Evolutionary conservation across 2,888 invertebrate species (phyloP).

Genomic region (Eumerus sabulonum): DNA sequence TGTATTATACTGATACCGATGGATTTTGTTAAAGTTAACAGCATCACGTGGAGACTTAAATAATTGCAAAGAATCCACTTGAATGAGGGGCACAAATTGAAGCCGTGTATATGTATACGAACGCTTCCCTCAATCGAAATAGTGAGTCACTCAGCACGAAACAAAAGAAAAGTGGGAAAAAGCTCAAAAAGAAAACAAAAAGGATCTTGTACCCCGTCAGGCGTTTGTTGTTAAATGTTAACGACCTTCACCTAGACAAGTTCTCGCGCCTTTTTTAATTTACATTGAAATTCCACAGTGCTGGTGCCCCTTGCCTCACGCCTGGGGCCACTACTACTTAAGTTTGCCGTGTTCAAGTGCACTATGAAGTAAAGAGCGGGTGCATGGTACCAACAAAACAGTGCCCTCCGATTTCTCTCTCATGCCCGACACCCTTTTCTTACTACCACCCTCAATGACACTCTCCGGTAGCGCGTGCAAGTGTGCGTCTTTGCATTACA

Average conservation of each 20-base stretch:
- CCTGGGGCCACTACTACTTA: constrained; percentile 65
- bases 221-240: constrained; percentile 52
- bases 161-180: too few relatives aligned
- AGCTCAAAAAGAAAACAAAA: too few relatives aligned
- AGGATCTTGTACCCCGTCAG: constrained; percentile 14
- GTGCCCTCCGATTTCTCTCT: constrained; percentile 21
- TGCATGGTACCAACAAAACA: constrained; percentile 53
- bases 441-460: too few relatives aligned
- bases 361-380: constrained; percentile 61
- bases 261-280: constrained; percentile 64
- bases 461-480: constrained; percentile 19
- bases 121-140: too few relatives aligned
- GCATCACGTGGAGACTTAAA: too few relatives aligned
- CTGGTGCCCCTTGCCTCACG: constrained; percentile 10
- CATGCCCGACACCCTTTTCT: background rate
- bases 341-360: constrained; percentile 67
- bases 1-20: too few relatives aligned
- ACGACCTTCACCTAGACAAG: constrained; percentile 68
- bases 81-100: background rate
- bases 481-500: constrained; percentile 51
- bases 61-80: too few relatives aligned
- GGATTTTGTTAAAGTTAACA: too few relatives aligned
- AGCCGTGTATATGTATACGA: background rate
- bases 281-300: constrained; percentile 49
- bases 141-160: too few relatives aligned